Conservation (phyloP, 2,113 vertebrate genomes). For the Dipodomys merriami region DNA sequence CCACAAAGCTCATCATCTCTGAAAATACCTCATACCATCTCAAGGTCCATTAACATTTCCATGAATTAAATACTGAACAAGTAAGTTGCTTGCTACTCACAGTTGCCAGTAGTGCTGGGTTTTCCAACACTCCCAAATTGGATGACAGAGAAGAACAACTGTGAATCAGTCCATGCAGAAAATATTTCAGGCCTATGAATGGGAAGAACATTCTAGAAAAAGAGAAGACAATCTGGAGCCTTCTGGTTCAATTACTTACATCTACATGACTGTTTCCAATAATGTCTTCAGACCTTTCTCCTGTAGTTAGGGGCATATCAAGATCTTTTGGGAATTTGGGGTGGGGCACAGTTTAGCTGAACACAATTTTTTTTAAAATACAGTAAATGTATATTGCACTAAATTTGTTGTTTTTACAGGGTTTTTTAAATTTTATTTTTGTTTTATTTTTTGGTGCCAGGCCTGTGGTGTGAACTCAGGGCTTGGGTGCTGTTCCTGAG, state of each 20-base stretch:
- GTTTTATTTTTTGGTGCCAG: too few relatives aligned
- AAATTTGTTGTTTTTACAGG: not conserved
- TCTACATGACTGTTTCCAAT: not conserved
- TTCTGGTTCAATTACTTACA: not conserved
- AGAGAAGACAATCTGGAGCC: not conserved
- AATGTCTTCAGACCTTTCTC: too few relatives aligned
- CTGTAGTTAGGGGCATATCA: not conserved
- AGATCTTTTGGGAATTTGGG: not conserved
- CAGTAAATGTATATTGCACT: not conserved
- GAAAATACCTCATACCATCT: slow-evolving; percentile 1
- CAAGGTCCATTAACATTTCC: not conserved
- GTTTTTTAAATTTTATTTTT: too few relatives aligned
- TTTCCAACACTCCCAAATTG: not conserved
- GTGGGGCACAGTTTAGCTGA: not conserved
- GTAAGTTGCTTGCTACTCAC: not conserved
- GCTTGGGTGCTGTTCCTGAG: too few relatives aligned
- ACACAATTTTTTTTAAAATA: not conserved
- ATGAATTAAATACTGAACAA: not conserved
- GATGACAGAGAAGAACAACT: not conserved
- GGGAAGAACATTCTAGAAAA: not conserved
- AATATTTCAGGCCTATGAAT: not conserved
- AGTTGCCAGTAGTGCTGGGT: not conserved
- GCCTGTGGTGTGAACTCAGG: too few relatives aligned
- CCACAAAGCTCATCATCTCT: slow-evolving; percentile 15
- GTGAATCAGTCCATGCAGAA: not conserved